Base-by-base conservation (phyloP, 2,797 vertebrate genomes). In the Argyrosomus regius region DNA sequence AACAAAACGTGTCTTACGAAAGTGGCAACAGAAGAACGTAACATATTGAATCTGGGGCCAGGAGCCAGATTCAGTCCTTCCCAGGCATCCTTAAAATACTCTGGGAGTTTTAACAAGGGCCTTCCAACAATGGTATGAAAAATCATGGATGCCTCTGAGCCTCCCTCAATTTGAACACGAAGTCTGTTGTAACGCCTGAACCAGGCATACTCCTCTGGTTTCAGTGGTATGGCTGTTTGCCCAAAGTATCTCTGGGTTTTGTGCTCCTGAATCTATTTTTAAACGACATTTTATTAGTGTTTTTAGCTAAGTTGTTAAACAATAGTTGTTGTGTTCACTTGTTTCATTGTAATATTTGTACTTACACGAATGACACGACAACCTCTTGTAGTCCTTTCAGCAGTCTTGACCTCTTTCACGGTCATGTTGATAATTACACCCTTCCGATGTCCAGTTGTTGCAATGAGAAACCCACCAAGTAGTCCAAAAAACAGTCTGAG, bases 161-260 rank as follows among this genome's bases (percentile, higher is more conserved):
- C 22, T 56, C 53, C 53, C 4, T 59, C 31, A 31, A 59, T 39
- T 59, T 59, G 28, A 59, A 31, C 57, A 57, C 26, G 13, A 57
- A 57, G 54, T 57, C 54, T 31, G 26, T 57, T 57, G 22, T 57
- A 56, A 56, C 13, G 53, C 26, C 31, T 28, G 56, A 54, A 54
- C 52, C 52, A 58, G 56, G 28, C 54, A 56, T 56, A 56, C 56
- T 35, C 56, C 17, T 58, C 56, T 58, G 56, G 26, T 58, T 58
- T 20, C 28, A 58, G 56, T 58, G 26, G 56, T 58, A 58, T 58
- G 56, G 56, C 56, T 58, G 56, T 16, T 35, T 58, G 56, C 18
- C 56, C 56, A 58, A 58, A 58, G 31, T 35, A 4, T 58, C 31
- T 28, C 56, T 58, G 26, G 56, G 26, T 35, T 58, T 58, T 58